Conservation (phyloP, 2,113 vertebrate genomes). For the Centropus bengalensis region DNA sequence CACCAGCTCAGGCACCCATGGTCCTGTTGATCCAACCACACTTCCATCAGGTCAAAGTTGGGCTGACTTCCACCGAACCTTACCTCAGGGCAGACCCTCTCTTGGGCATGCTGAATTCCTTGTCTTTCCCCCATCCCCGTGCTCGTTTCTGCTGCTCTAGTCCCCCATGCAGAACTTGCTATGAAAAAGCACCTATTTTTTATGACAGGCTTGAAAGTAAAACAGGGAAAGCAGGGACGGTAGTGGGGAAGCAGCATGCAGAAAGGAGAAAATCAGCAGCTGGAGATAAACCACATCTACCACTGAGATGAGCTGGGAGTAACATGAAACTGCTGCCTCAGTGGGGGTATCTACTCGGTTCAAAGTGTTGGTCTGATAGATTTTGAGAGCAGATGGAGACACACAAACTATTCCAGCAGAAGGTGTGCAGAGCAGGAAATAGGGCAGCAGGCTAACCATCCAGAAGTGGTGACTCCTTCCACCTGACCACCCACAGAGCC, state of each 20-base stretch:
- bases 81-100: not conserved
- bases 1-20: not conserved
- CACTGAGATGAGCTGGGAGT: not conserved
- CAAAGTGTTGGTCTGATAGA: not conserved
- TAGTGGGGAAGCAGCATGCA: not conserved
- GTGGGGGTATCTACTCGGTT: not conserved
- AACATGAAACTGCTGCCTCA: not conserved
- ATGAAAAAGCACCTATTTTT: not conserved
- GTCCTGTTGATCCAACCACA: not conserved
- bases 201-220: not conserved
- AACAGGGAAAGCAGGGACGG: not conserved
- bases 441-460: not conserved
- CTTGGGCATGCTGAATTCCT: not conserved
- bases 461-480: not conserved
- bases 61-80: not conserved
- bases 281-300: not conserved
- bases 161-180: not conserved
- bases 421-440: not conserved
- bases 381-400: rapidly evolving
- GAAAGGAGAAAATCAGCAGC: not conserved
- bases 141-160: not conserved
- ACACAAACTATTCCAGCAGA: not conserved
- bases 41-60: not conserved
- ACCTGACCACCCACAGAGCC: not conserved
- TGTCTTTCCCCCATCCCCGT: not conserved